These are phyloP conservation scores for Geotrypetes seraphini DNA, from an alignment of 2,797 vertebrate genomes.

Conservation along the genomic window DNA sequence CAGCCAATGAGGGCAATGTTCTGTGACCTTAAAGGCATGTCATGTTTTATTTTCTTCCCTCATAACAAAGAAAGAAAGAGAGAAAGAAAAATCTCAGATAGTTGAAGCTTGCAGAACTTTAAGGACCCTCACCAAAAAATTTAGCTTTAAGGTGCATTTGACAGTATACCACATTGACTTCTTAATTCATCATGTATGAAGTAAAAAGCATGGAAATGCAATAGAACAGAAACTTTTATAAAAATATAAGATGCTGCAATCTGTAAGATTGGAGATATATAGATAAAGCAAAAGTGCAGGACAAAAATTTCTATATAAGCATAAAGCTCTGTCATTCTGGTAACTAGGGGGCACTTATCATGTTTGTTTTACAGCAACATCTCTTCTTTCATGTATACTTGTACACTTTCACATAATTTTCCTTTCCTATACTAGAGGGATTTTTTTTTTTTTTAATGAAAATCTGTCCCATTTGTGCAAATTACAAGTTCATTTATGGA, in stretches of 20 bases:
- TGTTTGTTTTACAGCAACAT: no score
- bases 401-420: no score
- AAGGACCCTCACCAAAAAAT: not conserved
- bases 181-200: constrained; percentile 37
- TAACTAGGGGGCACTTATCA: constrained; percentile 23
- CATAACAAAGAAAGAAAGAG: constrained; percentile 36
- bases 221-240: constrained; percentile 55
- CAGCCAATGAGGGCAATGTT: constrained; percentile 80
- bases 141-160: constrained; percentile 17
- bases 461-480: no score
- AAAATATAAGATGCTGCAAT: no score
- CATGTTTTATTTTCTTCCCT: constrained; percentile 46
- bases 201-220: constrained; percentile 39
- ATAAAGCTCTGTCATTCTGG: constrained; percentile 12
- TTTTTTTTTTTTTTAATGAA: no score
- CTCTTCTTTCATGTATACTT: no score
- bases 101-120: no score
- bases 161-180: constrained; percentile 24
- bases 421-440: no score
- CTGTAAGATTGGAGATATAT: no score
- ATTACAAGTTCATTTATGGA: no score
- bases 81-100: not conserved
- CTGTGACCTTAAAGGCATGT: constrained; percentile 71
- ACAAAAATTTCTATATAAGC: constrained; percentile 22
- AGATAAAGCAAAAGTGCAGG: not conserved